A percentile compares a stretch with the other conserved stretches of the same genome.
These are phyloP conservation scores for Hydraecia micacea DNA, from an alignment of 2,888 invertebrate genomes.

Conservation along the genomic window DNA sequence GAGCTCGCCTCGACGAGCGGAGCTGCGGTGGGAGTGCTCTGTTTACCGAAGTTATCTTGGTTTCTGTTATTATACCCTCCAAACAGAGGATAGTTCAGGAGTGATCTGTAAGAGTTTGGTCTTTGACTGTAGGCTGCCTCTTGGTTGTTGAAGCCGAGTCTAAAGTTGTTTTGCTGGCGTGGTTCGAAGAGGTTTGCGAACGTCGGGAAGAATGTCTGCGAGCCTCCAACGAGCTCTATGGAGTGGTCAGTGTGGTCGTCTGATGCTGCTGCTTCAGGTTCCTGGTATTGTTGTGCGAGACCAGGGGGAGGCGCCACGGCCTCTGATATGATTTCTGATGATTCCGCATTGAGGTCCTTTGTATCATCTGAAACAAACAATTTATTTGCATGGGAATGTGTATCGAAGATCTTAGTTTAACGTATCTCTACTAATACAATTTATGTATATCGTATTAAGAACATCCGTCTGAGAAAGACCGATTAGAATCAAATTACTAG, in stretches of 20 bases:
- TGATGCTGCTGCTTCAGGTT: constrained; percentile 75
- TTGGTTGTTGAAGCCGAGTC: constrained; percentile 90
- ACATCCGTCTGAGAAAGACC: background rate
- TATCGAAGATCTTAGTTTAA: constrained; percentile 5
- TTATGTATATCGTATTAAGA: background rate
- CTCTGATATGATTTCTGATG: constrained; percentile 87
- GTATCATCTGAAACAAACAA: constrained; percentile 83
- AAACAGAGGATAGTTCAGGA: constrained; percentile 86
- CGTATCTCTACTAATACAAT: background rate
- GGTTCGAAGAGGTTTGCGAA: constrained; percentile 93
- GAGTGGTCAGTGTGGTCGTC: constrained; percentile 86
- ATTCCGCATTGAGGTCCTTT: constrained; percentile 84
- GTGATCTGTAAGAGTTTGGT: constrained; percentile 87
- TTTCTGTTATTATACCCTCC: constrained; percentile 80
- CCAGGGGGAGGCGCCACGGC: constrained; percentile 83
- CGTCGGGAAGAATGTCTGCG: constrained; percentile 94
- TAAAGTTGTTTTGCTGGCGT: constrained; percentile 87
- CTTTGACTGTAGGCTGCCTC: constrained; percentile 92
- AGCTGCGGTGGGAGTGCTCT: constrained; percentile 80
- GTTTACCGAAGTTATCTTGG: constrained; percentile 82
- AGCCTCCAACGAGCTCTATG: constrained; percentile 89
- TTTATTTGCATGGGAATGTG: constrained; percentile 59
- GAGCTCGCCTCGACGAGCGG: constrained; percentile 89
- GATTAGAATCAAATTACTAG: background rate
- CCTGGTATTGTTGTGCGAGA: constrained; percentile 67